Evolutionary conservation across 2,888 invertebrate genomes (phyloP).

Genomic region (Noctua janthina): DNA sequence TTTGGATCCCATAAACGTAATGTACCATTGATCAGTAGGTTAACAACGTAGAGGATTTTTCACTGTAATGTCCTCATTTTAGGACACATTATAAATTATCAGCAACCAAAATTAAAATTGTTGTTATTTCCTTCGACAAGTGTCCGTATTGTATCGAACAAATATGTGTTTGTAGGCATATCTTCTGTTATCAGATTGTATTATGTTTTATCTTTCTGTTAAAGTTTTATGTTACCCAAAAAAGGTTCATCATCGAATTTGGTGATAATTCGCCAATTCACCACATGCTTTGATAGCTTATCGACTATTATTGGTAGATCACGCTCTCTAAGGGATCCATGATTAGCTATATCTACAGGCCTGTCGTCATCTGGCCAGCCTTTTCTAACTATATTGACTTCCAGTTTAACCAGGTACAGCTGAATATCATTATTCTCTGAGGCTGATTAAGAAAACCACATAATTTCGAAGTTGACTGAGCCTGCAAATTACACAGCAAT

Average conservation of each 20-base stretch:
- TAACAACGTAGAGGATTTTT: neutral
- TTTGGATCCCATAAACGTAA: constrained; percentile 71
- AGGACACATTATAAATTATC: neutral
- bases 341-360: neutral
- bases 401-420: neutral
- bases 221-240: constrained; percentile 23
- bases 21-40: constrained; percentile 15
- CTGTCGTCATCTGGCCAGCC: neutral
- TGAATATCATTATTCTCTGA: neutral
- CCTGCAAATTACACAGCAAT: neutral
- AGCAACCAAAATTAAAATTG: neutral
- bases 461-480: neutral
- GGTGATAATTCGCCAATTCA: constrained; percentile 6
- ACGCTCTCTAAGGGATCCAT: neutral
- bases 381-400: neutral
- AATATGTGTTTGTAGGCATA: constrained; percentile 18
- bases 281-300: neutral
- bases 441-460: neutral
- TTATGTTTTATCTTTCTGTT: constrained; percentile 43
- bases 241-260: constrained; percentile 19
- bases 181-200: constrained; percentile 47
- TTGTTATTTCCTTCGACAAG: constrained; percentile 27
- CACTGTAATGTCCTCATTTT: constrained; percentile 1
- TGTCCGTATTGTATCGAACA: constrained; percentile 8
- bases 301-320: neutral